phyloP scores from a whole-genome alignment of 1,140 invertebrate genomes.

The Tribolium madens region DNA sequence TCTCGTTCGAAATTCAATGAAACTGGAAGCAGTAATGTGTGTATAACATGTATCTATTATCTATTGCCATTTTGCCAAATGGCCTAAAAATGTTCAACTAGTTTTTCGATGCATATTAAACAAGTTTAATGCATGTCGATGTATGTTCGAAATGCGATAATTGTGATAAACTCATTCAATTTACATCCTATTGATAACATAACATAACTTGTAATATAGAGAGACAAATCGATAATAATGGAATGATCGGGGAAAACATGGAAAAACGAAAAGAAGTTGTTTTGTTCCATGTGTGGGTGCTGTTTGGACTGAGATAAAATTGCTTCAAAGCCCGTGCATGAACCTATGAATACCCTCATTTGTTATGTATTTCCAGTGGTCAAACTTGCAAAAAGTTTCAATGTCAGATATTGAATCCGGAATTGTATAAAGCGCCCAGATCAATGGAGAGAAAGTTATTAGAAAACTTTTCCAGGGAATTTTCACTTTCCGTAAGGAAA shows the following conservation, averaged over 20 bases:
- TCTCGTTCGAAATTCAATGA: too few relatives aligned
- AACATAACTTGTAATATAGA: neutral
- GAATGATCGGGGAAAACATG: conserved; percentile 23
- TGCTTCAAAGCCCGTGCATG: conserved; percentile 6
- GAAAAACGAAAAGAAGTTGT: conserved; percentile 30
- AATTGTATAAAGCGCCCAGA: neutral
- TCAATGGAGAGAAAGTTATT: conserved; percentile 22
- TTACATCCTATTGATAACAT: conserved; percentile 13
- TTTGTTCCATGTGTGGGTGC: conserved; percentile 14
- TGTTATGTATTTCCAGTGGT: conserved; percentile 23
- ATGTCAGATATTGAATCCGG: conserved; percentile 22
- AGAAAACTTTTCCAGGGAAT: conserved; percentile 1
- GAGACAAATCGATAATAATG: neutral
- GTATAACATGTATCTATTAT: too few relatives aligned
- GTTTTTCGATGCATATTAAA: conserved; percentile 1
- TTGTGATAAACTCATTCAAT: conserved; percentile 33
- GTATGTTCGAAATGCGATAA: conserved; percentile 15
- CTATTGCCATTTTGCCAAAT: neutral
- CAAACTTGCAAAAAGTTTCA: conserved; percentile 16
- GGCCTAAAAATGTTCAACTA: conserved; percentile 14
- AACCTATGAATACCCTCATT: conserved; percentile 33
- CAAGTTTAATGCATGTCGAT: neutral
- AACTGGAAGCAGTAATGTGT: neutral
- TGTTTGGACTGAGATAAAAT: conserved; percentile 6
- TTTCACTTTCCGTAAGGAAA: conserved; percentile 23